A percentile compares a stretch with the other conserved stretches of the same genome.
Conservation (phyloP, 2,888 invertebrate species). For the Melanotus villosus region DNA sequence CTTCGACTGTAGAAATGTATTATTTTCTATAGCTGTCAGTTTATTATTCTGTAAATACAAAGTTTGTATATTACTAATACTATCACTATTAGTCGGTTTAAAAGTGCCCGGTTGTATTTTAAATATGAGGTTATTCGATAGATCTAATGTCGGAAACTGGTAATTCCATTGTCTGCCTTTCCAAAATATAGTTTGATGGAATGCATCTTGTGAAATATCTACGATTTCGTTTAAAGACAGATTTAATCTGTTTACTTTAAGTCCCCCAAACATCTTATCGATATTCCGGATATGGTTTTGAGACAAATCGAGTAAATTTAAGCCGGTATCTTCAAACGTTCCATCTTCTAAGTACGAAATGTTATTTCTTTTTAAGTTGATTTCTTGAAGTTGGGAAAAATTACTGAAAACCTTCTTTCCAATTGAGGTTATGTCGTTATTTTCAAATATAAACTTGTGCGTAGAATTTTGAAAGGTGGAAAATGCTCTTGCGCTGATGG, state of each 20-base stretch:
- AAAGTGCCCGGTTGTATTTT: conserved; percentile 22
- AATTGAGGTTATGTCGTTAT: conserved; percentile 32
- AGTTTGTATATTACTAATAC: background rate
- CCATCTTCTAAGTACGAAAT: conserved; percentile 3
- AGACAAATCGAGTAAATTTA: conserved; percentile 31
- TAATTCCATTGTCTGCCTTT: background rate
- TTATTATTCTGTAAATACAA: conserved; percentile 25
- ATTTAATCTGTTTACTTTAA: conserved; percentile 32
- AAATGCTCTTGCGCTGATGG: conserved; percentile 25
- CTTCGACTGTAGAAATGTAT: conserved; percentile 22
- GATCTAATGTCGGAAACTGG: conserved; percentile 11
- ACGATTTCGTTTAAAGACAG: conserved; percentile 36
- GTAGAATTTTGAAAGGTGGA: conserved; percentile 20
- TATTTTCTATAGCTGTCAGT: conserved; percentile 27
- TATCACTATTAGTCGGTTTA: conserved; percentile 20
- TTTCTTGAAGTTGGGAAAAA: conserved; percentile 21
- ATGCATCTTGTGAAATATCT: conserved; percentile 18
- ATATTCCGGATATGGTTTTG: conserved; percentile 26
- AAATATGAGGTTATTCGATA: conserved; percentile 30
- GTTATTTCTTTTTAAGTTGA: conserved; percentile 30
- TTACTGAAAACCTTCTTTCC: conserved; percentile 30
- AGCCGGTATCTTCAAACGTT: conserved; percentile 27
- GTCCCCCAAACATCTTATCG: conserved; percentile 3
- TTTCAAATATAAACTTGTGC: conserved; percentile 28
- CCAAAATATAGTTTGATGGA: conserved; percentile 34